These are phyloP conservation scores for Pachyseris speciosa DNA, from an alignment of 64 coral and sea anemone genomes.

Conservation along the genomic window DNA sequence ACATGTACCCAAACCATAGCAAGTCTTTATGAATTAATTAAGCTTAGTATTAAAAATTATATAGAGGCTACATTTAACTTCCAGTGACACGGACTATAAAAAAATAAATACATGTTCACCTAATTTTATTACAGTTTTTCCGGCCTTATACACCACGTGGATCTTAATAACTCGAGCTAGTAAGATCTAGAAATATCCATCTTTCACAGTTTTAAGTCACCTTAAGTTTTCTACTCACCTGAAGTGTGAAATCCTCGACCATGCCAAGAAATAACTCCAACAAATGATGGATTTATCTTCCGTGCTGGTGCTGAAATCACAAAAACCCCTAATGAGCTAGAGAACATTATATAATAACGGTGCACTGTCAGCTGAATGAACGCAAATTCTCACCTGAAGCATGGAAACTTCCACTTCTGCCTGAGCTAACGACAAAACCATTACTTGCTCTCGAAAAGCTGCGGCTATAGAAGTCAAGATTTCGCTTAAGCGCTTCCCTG, in stretches of 20 bases:
- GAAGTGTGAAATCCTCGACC: conserved; percentile 64
- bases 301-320: conserved; percentile 11
- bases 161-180: too few relatives aligned
- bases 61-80: too few relatives aligned
- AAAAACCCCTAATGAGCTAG: neutral
- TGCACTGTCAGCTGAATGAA: neutral
- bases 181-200: neutral
- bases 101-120: too few relatives aligned
- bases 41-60: too few relatives aligned
- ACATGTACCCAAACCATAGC: too few relatives aligned
- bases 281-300: conserved; percentile 13
- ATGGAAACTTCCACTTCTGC: conserved; percentile 1
- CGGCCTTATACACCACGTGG: too few relatives aligned
- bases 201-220: too few relatives aligned
- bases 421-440: neutral
- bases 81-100: too few relatives aligned
- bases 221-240: conserved; percentile 28
- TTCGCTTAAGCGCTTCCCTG: conserved; percentile 34
- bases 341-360: neutral
- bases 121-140: too few relatives aligned
- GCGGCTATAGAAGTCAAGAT: neutral
- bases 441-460: conserved; percentile 7
- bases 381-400: conserved; percentile 23
- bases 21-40: too few relatives aligned
- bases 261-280: conserved; percentile 30